These are phyloP conservation scores for Spea bombifrons DNA, from an alignment of 2,113 vertebrate species.

Conservation along the genomic window DNA sequence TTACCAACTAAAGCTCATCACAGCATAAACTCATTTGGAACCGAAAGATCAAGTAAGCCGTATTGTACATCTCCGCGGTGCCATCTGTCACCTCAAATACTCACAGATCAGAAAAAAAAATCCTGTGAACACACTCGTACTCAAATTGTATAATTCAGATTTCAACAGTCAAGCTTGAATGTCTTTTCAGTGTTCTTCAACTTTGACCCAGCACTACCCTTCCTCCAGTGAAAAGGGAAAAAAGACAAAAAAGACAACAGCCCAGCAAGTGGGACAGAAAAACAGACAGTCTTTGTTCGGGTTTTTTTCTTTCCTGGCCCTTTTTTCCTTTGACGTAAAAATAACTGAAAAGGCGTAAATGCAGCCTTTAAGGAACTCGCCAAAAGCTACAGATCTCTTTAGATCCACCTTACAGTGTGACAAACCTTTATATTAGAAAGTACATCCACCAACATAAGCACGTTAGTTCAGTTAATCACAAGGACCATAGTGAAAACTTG, in stretches of 20 bases:
- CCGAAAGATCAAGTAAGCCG: constrained; percentile 51
- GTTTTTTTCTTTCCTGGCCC: constrained; percentile 67
- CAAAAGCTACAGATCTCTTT: constrained; percentile 25
- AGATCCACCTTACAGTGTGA: constrained; percentile 36
- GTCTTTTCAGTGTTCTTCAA: constrained; percentile 79
- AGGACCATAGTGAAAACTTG: too few relatives aligned
- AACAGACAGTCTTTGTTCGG: constrained; percentile 92
- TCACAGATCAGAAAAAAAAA: constrained; percentile 57
- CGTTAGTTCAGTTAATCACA: too few relatives aligned
- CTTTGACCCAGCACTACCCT: constrained; percentile 78
- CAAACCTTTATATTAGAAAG: neutral
- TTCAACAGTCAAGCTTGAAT: constrained; percentile 71
- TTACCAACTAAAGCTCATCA: constrained; percentile 32
- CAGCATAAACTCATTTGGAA: constrained; percentile 50
- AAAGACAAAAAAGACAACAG: constrained; percentile 84
- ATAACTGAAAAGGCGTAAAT: constrained; percentile 69
- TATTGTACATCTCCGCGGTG: constrained; percentile 55
- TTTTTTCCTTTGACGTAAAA: constrained; percentile 78
- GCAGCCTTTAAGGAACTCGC: constrained; percentile 61
- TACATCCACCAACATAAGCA: too few relatives aligned
- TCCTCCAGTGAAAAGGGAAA: constrained; percentile 78
- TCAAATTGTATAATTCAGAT: constrained; percentile 74
- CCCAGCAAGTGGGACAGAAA: constrained; percentile 84
- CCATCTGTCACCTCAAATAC: constrained; percentile 68
- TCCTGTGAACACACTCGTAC: constrained; percentile 59